A percentile compares a stretch with the other conserved stretches of the same genome.
phyloP scores from a whole-genome alignment of 2,113 vertebrate species.

The Parotia lawesii region DNA sequence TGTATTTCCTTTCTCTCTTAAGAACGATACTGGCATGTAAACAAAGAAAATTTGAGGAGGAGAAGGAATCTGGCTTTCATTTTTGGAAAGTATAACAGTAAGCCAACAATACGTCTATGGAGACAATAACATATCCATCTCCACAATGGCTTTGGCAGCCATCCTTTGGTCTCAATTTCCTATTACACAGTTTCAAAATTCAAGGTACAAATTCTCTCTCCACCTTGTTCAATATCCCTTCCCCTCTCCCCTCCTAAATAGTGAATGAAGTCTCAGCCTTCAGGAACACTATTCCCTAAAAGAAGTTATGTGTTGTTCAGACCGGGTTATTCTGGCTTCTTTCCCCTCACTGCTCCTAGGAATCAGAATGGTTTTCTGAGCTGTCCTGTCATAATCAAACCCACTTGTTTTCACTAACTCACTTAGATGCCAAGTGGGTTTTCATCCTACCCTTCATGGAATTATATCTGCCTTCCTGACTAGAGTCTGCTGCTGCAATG shows the following conservation, averaged over 20 bases:
- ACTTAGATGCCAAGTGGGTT: not conserved
- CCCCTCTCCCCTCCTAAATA: not conserved
- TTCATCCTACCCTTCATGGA: not conserved
- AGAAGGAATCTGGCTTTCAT: slow-evolving; percentile 25
- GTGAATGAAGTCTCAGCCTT: not conserved
- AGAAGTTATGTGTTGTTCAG: not conserved
- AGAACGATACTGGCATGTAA: not conserved
- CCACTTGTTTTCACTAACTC: not conserved
- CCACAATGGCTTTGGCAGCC: not conserved
- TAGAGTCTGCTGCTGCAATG: not conserved
- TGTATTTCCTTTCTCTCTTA: not conserved
- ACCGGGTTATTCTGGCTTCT: not conserved
- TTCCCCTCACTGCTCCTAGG: not conserved
- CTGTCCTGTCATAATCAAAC: not conserved
- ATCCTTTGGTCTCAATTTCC: not conserved
- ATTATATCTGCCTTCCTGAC: not conserved
- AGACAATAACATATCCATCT: not conserved
- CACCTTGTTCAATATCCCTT: not conserved
- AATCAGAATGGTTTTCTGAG: not conserved
- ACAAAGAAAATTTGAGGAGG: not conserved
- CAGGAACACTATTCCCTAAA: not conserved
- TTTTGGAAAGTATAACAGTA: slow-evolving; percentile 2
- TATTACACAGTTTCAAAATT: not conserved
- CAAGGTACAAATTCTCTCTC: not conserved
- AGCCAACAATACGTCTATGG: not conserved